phyloP scores from a whole-genome alignment of 2,113 vertebrate species.

The Nothoprocta perdicaria region DNA sequence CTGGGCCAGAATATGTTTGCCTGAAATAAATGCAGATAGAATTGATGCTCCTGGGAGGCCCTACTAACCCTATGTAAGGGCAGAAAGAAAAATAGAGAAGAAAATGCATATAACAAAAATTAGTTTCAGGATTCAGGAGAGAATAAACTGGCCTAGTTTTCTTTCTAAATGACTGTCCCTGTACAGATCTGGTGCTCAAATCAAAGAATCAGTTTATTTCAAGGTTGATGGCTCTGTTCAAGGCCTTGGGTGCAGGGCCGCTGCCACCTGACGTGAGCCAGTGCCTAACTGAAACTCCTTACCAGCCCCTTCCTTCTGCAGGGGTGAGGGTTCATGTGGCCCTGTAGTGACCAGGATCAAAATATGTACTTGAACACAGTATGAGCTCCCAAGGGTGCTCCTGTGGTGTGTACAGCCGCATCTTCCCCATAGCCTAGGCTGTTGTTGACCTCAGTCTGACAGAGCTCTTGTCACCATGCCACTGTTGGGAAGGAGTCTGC shows the following conservation, averaged over 20 bases:
- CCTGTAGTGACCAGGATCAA: fast-evolving
- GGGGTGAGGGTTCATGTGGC: fast-evolving
- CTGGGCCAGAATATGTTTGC: neutral
- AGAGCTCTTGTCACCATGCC: neutral
- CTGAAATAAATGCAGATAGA: neutral
- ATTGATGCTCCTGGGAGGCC: neutral
- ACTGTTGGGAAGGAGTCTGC: neutral
- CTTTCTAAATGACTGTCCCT: neutral
- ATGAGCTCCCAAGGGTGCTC: neutral
- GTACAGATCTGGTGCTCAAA: neutral
- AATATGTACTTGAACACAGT: neutral
- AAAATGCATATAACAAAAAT: neutral
- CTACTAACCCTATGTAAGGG: neutral
- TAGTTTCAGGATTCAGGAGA: conserved; percentile 13
- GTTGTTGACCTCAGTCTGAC: neutral
- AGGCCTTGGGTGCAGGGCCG: neutral
- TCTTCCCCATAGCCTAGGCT: too few relatives aligned
- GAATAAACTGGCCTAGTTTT: conserved; percentile 15
- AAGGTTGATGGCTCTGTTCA: neutral
- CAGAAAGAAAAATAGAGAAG: neutral
- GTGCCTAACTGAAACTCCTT: neutral
- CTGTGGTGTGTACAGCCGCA: neutral
- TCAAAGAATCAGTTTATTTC: neutral
- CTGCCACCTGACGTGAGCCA: fast-evolving
- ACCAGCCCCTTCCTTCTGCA: neutral